phyloP scores from a whole-genome alignment of 2,113 vertebrate genomes.

The Vombatus ursinus region DNA sequence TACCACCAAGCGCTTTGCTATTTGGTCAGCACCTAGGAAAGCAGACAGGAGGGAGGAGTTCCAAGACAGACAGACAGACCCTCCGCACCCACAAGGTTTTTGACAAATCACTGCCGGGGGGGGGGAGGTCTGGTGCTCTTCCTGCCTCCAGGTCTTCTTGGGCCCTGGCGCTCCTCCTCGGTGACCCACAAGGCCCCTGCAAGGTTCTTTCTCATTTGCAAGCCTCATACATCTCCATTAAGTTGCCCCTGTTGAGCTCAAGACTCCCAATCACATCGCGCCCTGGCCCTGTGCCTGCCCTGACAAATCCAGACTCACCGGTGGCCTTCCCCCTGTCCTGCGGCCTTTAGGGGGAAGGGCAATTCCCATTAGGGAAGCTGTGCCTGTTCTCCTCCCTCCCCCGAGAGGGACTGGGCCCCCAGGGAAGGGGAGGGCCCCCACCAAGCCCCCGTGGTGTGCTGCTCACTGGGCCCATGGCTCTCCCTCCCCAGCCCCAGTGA shows the following conservation, averaged over 20 bases:
- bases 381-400: not conserved
- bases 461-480: no score
- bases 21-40: not conserved
- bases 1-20: not conserved
- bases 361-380: no score
- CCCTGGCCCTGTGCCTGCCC: no score
- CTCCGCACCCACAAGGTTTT: no score
- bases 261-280: no score
- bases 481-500: no score
- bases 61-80: accelerated
- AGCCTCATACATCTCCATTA: not conserved
- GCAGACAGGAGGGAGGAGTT: not conserved
- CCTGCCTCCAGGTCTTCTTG: not conserved
- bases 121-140: not conserved
- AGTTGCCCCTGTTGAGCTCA: no score
- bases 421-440: not conserved
- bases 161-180: not conserved
- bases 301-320: no score
- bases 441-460: no score
- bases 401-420: not conserved
- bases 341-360: not conserved
- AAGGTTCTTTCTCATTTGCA: not conserved
- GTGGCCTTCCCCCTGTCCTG: not conserved
- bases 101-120: not conserved
- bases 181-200: not conserved